phyloP scores from a whole-genome alignment of 1,140 invertebrate species.

The Onthophagus taurus region DNA sequence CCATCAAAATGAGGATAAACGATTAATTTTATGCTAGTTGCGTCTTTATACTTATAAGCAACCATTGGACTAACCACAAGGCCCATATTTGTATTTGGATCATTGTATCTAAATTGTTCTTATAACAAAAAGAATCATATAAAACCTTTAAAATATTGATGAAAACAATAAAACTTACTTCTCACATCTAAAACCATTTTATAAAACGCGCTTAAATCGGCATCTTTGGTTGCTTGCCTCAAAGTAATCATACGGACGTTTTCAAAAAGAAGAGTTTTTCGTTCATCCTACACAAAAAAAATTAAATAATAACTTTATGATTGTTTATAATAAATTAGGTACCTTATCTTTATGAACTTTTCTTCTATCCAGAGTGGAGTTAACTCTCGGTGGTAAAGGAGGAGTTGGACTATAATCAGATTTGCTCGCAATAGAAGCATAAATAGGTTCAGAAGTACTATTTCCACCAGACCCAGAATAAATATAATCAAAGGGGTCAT shows the following conservation, averaged over 20 bases:
- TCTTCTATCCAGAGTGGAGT: constrained; percentile 25
- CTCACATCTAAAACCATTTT: constrained; percentile 66
- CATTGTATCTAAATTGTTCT: constrained; percentile 61
- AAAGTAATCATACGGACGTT: constrained; percentile 55
- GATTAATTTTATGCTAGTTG: constrained; percentile 76
- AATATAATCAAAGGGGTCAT: constrained; percentile 78
- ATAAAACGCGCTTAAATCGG: constrained; percentile 69
- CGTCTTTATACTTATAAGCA: constrained; percentile 62
- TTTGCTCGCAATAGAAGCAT: constrained; percentile 37
- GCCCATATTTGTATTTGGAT: constrained; percentile 65
- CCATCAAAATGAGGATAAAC: constrained; percentile 57
- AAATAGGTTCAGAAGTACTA: constrained; percentile 61
- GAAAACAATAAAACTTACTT: constrained; percentile 42
- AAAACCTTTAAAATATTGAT: no score
- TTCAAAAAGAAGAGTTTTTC: constrained; percentile 54
- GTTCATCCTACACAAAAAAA: constrained; percentile 14
- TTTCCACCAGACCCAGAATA: constrained; percentile 61
- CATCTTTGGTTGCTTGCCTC: constrained; percentile 53
- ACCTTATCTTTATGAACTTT: no score
- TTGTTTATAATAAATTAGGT: no score
- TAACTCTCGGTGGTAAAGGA: constrained; percentile 34
- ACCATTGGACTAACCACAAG: constrained; percentile 74
- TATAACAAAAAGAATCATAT: no score
- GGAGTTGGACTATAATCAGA: constrained; percentile 31
- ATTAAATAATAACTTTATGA: not conserved